Conservation (phyloP, 1,140 invertebrate genomes). For the Caenorhabditis tropicalis region DNA sequence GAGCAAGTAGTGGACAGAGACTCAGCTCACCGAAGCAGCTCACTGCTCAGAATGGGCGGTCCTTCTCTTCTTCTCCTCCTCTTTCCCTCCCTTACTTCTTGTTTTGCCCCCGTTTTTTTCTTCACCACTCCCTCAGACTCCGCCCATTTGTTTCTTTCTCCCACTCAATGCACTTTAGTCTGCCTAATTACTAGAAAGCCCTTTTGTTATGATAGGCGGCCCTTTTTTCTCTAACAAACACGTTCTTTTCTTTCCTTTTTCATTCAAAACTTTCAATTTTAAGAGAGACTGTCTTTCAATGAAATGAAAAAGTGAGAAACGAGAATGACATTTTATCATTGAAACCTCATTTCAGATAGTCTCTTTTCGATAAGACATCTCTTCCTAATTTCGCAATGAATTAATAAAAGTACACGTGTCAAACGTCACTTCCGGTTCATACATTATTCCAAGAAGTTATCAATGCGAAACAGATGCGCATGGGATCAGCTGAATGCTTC, state of each 20-base stretch:
- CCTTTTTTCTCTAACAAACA: not conserved
- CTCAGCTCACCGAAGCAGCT: slow-evolving; percentile 13
- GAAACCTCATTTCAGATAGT: not conserved
- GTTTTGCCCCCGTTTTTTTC: not conserved
- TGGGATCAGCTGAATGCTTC: not conserved
- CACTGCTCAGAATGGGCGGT: slow-evolving; percentile 39
- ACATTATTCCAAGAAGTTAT: not conserved
- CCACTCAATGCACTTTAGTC: slow-evolving; percentile 32
- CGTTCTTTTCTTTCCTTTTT: not conserved
- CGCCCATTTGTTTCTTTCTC: slow-evolving; percentile 37
- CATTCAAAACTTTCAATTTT: not conserved
- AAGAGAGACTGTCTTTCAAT: not conserved
- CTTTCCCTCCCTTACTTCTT: not conserved
- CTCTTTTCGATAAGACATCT: too few species aligned
- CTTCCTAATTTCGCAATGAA: not conserved
- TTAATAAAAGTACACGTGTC: not conserved
- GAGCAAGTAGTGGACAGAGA: slow-evolving; percentile 32
- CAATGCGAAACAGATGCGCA: slow-evolving; percentile 20
- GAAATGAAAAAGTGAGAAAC: not conserved
- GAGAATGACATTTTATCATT: slow-evolving; percentile 24
- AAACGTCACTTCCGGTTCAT: slow-evolving; percentile 23
- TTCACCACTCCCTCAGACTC: not conserved
- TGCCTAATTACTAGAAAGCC: slow-evolving; percentile 18
- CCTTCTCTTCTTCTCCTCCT: not conserved
- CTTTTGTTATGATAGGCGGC: slow-evolving; percentile 1